Conservation (phyloP, 2,888 invertebrate genomes). For the Lasioglossum leucozonium region DNA sequence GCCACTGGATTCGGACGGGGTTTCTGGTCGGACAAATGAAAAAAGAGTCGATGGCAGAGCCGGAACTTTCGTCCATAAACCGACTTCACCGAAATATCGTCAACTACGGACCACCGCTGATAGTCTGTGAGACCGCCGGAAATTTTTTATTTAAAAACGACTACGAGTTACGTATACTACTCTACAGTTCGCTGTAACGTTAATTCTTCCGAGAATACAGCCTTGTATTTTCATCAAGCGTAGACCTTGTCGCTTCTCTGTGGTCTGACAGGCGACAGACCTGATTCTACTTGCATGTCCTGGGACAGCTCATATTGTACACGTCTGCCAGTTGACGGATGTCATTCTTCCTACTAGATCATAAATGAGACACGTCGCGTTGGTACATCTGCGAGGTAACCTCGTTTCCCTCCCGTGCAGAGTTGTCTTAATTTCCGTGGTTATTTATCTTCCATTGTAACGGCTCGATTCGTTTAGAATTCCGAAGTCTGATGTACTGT, state of each 20-base stretch:
- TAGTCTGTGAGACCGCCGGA: neutral
- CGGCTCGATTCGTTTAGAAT: neutral
- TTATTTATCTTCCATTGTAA: neutral
- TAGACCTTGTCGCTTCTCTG: no score
- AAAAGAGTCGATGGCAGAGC: neutral
- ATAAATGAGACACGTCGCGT: neutral
- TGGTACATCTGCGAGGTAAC: neutral
- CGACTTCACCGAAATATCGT: neutral
- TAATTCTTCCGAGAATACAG: neutral
- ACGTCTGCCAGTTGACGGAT: neutral
- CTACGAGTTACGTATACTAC: neutral
- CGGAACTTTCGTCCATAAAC: neutral
- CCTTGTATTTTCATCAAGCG: neutral
- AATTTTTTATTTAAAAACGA: neutral
- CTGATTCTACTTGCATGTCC: neutral
- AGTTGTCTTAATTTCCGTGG: neutral
- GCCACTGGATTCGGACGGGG: neutral
- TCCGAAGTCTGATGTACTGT: neutral
- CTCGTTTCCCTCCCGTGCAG: neutral
- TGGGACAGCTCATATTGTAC: neutral
- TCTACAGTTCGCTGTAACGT: neutral
- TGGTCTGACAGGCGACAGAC: neutral
- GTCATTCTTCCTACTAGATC: neutral
- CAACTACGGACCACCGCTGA: neutral
- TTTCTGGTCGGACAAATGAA: neutral